These are phyloP conservation scores for Hexactinellida sp. DNA, from an alignment of 37 sponge, comb jelly and placozoan species.

Conservation along the genomic window DNA sequence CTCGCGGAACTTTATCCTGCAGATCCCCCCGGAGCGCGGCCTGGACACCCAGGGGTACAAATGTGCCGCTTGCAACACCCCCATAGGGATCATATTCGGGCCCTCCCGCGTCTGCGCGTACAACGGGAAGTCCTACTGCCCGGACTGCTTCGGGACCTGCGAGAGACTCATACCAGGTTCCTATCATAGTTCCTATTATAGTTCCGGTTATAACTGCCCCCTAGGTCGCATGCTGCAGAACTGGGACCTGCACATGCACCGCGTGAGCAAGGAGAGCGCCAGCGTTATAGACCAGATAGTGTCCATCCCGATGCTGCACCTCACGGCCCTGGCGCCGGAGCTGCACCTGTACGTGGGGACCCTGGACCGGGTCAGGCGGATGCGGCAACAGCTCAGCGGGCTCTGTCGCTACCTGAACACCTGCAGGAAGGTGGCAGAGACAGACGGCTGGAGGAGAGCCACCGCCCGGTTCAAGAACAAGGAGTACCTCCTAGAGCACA, in stretches of 20 bases:
- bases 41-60: constrained; percentile 13
- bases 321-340: not conserved
- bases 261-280: not conserved
- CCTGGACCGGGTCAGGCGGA: not conserved
- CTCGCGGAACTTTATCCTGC: not conserved
- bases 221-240: constrained; percentile 4
- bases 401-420: constrained; percentile 2
- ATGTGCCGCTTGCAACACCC: not conserved
- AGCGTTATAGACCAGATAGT: not conserved
- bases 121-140: not conserved
- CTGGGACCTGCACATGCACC: not conserved
- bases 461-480: not conserved
- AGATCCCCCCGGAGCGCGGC: not conserved
- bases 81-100: constrained; percentile 13
- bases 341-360: not conserved
- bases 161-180: not conserved
- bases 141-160: constrained; percentile 1
- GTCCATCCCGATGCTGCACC: constrained; percentile 6
- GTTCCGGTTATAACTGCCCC: too few relatives aligned
- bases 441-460: not conserved
- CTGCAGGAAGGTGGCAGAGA: not conserved
- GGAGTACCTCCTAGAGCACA: constrained; percentile 7
- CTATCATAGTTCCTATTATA: not conserved
- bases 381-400: not conserved
- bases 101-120: not conserved